Base-by-base conservation (phyloP, 2,113 vertebrate species). In the Trichomycterus rosablanca region DNA sequence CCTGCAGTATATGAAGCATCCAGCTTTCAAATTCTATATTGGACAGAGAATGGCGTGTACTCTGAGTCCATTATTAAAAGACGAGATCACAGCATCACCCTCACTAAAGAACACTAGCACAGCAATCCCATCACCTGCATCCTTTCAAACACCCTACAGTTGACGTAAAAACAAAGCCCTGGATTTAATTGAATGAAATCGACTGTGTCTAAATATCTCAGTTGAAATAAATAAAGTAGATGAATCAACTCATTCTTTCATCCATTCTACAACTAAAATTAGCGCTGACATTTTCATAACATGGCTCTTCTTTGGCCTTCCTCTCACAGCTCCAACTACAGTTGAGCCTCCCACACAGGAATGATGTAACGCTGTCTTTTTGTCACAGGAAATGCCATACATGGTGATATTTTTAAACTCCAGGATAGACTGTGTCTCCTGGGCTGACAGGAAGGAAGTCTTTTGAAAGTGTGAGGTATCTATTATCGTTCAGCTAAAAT, bases 1-100 rank as follows among this genome's bases (percentile, higher is more conserved):
- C 7, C 26, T 30, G 42, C 32, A 59, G 39, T 26, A 59, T 63
- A 72, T 42, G 63, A 46, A 67, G 28, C 59, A 43, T 34, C 49
- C 8, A 28, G n/a, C 51, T 39, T 50, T 57, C n/a, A n/a, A 51
- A 26, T 40, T 46, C 12, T 49, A 4, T 18, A 1, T 11, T 7
- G 6, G 15, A 49, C 19, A 35, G 20, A 35, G 15, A 2, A 14
- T 4, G 37, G 26, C 14, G 5, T 16, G 12, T 42, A 45, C 28
- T 16, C 3, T 4, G 19, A 45, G 1, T 14, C 8, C 50, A 39
- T 45, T 10, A 20, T 39, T 56, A 56, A 56, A 56, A 37, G 56
- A n/a, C n/a, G 42, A 48, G 22, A 64, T 39, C 32, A 39, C 16
- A 14, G 10, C 7, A 39, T 37, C 20, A 28, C 20, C 20, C 35